A percentile compares a stretch with the other conserved stretches of the same genome.
phyloP scores from a whole-genome alignment of 2,113 vertebrate species.

The Ailuropoda melanoleuca region DNA sequence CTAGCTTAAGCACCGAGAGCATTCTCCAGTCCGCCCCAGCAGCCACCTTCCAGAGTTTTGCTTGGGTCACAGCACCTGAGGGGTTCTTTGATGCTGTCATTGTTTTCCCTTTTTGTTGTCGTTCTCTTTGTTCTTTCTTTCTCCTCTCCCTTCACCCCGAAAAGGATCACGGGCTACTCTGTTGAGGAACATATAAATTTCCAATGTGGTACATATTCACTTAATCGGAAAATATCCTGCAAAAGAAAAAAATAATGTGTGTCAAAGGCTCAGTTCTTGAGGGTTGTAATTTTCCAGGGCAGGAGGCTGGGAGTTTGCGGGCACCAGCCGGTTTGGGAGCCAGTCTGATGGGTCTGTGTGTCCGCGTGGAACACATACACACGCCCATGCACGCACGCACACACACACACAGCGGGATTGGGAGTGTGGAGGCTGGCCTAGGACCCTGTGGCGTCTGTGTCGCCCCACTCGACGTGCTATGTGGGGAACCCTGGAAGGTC shows the following conservation, averaged over 20 bases:
- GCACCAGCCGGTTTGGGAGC: neutral
- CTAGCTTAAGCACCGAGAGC: neutral
- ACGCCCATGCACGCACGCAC: fast-evolving
- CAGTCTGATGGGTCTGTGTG: too few relatives aligned
- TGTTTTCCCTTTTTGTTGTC: too few relatives aligned
- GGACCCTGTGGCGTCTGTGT: neutral
- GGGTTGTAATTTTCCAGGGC: neutral
- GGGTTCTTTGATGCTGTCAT: neutral
- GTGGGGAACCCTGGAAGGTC: too few relatives aligned
- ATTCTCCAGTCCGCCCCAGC: neutral
- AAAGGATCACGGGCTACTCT: neutral
- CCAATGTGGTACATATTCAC: neutral
- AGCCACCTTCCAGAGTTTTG: fast-evolving
- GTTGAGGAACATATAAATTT: neutral
- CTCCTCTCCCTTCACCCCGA: neutral
- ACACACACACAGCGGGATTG: fast-evolving
- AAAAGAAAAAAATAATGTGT: neutral
- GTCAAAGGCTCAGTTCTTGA: neutral
- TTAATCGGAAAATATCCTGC: neutral
- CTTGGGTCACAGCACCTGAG: fast-evolving
- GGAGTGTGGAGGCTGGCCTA: fast-evolving
- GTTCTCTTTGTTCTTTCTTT: neutral
- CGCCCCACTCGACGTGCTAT: fast-evolving
- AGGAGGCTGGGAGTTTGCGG: neutral
- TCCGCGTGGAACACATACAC: fast-evolving